Conservation (phyloP, 1,140 invertebrate genomes). For the Drosophila azteca region DNA sequence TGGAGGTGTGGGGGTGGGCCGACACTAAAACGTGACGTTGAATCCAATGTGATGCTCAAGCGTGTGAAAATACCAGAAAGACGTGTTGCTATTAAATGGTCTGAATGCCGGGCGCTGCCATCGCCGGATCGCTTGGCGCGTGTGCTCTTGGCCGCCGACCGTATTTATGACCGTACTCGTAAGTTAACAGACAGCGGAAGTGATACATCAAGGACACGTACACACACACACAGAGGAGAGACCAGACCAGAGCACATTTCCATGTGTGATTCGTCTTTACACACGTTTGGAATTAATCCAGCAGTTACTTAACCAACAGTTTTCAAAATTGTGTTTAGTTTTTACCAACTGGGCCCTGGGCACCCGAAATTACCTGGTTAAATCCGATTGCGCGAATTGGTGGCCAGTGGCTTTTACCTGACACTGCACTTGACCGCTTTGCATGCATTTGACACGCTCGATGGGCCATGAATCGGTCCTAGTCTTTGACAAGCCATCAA, state of each 20-base stretch:
- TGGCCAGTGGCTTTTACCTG: no score
- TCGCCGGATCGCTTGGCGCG: slow-evolving; percentile 50
- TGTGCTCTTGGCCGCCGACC: slow-evolving; percentile 67
- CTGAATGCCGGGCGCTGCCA: slow-evolving; percentile 43
- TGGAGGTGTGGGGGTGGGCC: not conserved
- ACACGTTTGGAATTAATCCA: slow-evolving; percentile 74
- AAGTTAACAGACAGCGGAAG: slow-evolving; percentile 80
- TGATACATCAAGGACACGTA: slow-evolving; percentile 78
- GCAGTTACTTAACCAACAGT: slow-evolving; percentile 50
- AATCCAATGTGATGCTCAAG: slow-evolving; percentile 83
- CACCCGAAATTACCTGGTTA: not conserved
- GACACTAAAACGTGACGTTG: slow-evolving; percentile 81
- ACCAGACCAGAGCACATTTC: slow-evolving; percentile 4
- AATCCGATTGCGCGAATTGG: no score
- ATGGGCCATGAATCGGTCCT: no score
- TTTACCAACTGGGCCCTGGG: no score
- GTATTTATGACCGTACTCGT: slow-evolving; percentile 72
- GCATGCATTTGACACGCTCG: no score
- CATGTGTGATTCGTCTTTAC: slow-evolving; percentile 40
- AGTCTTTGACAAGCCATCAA: no score
- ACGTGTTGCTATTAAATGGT: slow-evolving; percentile 82
- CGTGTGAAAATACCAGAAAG: slow-evolving; percentile 83
- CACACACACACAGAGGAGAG: not conserved
- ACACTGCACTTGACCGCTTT: no score
- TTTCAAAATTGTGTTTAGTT: slow-evolving; percentile 18